Base-by-base conservation (phyloP, 2,888 invertebrate species). In the Oscheius myriophilus region DNA sequence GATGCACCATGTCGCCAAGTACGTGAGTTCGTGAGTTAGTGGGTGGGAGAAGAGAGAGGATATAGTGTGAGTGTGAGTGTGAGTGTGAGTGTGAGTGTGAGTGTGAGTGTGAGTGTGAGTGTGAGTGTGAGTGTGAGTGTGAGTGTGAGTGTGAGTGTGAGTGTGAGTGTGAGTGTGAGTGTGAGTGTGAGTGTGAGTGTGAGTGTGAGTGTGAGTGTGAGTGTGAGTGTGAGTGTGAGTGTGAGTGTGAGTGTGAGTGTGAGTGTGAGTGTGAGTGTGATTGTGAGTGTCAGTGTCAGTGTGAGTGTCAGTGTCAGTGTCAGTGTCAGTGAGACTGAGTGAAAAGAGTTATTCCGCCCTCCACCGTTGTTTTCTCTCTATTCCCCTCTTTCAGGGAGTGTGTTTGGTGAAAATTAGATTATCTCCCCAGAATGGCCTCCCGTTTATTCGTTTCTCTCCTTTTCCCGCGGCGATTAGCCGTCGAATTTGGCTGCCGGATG, bases 161-260 rank as follows among this genome's bases (percentile, higher is more conserved):
- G 41, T 21, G 52, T 21, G 23, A 33, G n/a, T 7, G 52, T 53
- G 39, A n/a, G 23, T 16, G 54, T 54, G 46, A 39, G 53, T n/a
- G 54, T 7, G 45, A 46, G 26, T 23, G 49, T 12, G 51, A 64
- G 6, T 3, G 18, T 14, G 26, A 26, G 41, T 21, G 52, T 21
- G 23, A 33, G n/a, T 7, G 52, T 53, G 39, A n/a, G 23, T 16
- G 54, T 54, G 46, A 39, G 53, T 54, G 14, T 45, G 26, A 55
- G 23, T 14, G 33, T 25, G n/a, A 33, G 26, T 2, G 23, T 25
- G 55, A 55, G 55, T 25, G 55, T 25, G 55, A 53, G 25, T 9
- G 53, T 9, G 53, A 23, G 53, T 9, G 23, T 9, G 53, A 23
- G 53, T 9, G 21, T 25, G 55, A 55, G 26, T 25, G 55, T 4